phyloP scores from a whole-genome alignment of 2,888 invertebrate genomes.

The Nasonia oneida region DNA sequence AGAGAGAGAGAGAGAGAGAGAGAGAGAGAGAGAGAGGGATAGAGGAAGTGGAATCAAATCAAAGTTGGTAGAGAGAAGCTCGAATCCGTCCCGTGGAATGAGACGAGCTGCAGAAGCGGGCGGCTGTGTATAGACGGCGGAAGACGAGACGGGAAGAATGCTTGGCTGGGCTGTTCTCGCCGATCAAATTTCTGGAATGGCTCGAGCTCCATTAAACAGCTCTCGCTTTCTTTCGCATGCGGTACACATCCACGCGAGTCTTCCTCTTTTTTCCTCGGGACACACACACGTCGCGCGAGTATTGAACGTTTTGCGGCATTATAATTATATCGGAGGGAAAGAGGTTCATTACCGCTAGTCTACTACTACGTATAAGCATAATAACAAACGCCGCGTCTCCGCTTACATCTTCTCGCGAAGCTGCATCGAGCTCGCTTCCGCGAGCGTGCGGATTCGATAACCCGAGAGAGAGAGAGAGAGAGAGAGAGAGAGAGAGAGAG shows the following conservation, averaged over 20 bases:
- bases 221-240: constrained; percentile 8
- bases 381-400: constrained; percentile 19
- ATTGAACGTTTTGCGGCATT: not conserved
- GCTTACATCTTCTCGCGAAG: constrained; percentile 53
- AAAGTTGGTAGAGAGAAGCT: constrained; percentile 73
- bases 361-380: not conserved
- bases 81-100: constrained; percentile 67
- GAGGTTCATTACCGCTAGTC: constrained; percentile 35
- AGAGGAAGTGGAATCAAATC: constrained; percentile 72
- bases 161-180: constrained; percentile 71
- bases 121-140: constrained; percentile 20
- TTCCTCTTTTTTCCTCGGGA: constrained; percentile 56
- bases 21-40: constrained; percentile 60
- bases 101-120: constrained; percentile 56
- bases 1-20: constrained; percentile 62
- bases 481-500: too few relatives aligned
- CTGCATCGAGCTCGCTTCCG: constrained; percentile 19
- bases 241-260: not conserved
- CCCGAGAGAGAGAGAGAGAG: constrained; percentile 44
- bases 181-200: constrained; percentile 76
- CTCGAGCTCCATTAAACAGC: constrained; percentile 74
- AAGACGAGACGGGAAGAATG: constrained; percentile 66
- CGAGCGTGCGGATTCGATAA: constrained; percentile 66
- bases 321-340: not conserved
- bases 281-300: constrained; percentile 41